These are phyloP conservation scores for Pterocles orientalis DNA, from an alignment of 2,113 vertebrate species.

Conservation along the genomic window DNA sequence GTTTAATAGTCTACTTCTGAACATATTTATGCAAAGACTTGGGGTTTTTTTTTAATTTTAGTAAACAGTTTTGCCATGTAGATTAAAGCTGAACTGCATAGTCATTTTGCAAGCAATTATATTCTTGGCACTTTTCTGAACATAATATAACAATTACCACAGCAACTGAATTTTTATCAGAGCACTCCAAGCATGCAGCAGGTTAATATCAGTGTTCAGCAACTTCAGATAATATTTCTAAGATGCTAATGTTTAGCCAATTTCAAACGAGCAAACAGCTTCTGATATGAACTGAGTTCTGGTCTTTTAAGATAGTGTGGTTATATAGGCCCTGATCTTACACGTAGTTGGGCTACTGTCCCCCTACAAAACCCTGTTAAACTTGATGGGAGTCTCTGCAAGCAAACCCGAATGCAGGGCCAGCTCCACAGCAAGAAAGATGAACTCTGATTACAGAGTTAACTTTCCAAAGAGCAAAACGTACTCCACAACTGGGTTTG, in stretches of 20 bases:
- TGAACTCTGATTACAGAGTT: not conserved
- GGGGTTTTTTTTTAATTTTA: slow-evolving; percentile 26
- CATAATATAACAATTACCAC: slow-evolving; percentile 62
- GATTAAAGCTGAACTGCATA: slow-evolving; percentile 70
- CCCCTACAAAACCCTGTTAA: not conserved
- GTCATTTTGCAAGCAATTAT: slow-evolving; percentile 68
- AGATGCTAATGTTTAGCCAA: slow-evolving; percentile 58
- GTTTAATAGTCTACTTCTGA: slow-evolving; percentile 61
- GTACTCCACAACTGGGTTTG: not conserved
- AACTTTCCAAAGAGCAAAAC: not conserved
- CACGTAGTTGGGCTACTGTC: not conserved
- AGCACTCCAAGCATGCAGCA: slow-evolving; percentile 50
- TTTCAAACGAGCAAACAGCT: slow-evolving; percentile 30
- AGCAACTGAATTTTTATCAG: slow-evolving; percentile 61
- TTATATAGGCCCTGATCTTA: not conserved
- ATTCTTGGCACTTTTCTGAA: slow-evolving; percentile 68
- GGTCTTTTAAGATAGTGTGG: slow-evolving; percentile 52
- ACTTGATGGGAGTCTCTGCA: not conserved
- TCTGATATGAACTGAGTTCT: slow-evolving; percentile 24
- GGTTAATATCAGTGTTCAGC: slow-evolving; percentile 51
- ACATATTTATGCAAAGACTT: slow-evolving; percentile 49
- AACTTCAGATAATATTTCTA: slow-evolving; percentile 62
- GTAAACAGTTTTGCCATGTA: slow-evolving; percentile 43
- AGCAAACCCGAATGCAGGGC: not conserved
- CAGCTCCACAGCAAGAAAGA: not conserved